Conservation (phyloP, 2,888 invertebrate genomes). For the Melieria omissa region DNA sequence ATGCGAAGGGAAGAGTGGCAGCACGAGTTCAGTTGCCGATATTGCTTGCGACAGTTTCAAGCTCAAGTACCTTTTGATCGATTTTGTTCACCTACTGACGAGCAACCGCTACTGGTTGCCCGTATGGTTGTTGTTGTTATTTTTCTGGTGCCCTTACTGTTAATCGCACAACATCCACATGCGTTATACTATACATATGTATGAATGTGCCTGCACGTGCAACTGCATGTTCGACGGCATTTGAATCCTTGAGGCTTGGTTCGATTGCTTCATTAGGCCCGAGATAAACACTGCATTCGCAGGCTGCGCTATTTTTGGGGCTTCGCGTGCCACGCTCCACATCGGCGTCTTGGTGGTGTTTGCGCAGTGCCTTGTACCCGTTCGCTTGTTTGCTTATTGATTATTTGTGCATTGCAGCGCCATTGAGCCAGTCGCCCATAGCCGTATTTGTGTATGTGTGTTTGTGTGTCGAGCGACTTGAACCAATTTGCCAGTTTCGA, state of each 20-base stretch:
- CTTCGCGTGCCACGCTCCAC: neutral
- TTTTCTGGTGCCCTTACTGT: no score
- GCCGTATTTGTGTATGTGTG: neutral
- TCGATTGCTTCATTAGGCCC: conserved; percentile 25
- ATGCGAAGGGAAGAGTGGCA: no score
- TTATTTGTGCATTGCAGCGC: neutral
- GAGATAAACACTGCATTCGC: conserved; percentile 21
- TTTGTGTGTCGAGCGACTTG: neutral
- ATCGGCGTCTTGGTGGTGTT: neutral
- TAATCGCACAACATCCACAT: no score
- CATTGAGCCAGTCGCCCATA: conserved; percentile 1
- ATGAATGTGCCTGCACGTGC: neutral
- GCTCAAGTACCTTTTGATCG: no score
- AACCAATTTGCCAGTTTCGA: neutral
- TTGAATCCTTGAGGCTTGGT: neutral
- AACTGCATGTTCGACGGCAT: neutral
- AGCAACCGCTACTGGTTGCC: no score
- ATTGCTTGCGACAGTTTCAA: no score
- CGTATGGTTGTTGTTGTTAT: no score
- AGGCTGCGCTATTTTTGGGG: neutral
- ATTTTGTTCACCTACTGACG: no score
- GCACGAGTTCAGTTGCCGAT: no score
- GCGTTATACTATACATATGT: no score
- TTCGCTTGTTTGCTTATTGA: conserved; percentile 28
- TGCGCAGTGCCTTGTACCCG: conserved; percentile 2